These are phyloP conservation scores for Sardinella longiceps DNA, from an alignment of 2,797 vertebrate species.

Conservation along the genomic window DNA sequence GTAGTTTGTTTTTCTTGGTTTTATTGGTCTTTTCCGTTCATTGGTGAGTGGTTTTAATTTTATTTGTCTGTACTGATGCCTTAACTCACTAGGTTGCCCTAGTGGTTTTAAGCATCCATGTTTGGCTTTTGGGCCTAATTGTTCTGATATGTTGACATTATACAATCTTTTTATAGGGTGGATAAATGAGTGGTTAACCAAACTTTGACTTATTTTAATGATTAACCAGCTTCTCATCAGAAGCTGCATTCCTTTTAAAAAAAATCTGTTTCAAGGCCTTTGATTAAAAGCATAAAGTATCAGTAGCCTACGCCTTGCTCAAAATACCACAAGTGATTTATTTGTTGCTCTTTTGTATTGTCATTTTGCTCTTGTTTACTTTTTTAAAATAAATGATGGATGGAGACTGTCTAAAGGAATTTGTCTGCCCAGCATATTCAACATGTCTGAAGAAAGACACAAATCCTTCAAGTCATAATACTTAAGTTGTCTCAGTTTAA, in stretches of 20 bases:
- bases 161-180: not conserved
- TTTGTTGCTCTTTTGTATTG: not conserved
- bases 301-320: not conserved
- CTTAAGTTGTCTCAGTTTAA: too few relatives aligned
- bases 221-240: not conserved
- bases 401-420: not conserved
- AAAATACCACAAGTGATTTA: not conserved
- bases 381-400: not conserved
- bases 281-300: not conserved
- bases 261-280: not conserved
- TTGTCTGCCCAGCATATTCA: not conserved
- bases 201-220: not conserved
- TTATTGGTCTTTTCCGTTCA: not conserved
- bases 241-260: not conserved
- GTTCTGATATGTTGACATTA: slow-evolving; percentile 6
- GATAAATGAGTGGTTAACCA: slow-evolving; percentile 6
- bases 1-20: slow-evolving; percentile 1
- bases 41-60: not conserved
- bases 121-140: not conserved
- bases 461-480: too few relatives aligned
- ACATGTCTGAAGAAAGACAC: not conserved
- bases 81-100: not conserved
- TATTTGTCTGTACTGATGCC: not conserved
- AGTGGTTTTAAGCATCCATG: not conserved
- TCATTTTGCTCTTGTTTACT: not conserved